Conservation (phyloP, 2,888 invertebrate genomes). For the Synergus japonicus region DNA sequence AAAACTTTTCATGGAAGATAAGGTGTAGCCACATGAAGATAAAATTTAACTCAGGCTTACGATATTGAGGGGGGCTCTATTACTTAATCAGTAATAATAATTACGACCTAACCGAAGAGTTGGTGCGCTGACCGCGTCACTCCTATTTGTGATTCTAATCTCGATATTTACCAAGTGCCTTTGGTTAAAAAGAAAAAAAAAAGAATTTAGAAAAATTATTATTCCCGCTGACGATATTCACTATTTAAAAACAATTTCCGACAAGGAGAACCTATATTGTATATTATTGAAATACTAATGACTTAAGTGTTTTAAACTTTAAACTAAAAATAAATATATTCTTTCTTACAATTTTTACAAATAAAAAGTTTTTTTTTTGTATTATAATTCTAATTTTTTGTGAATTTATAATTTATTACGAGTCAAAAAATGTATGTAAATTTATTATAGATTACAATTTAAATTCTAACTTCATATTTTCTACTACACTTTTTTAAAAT, state of each 20-base stretch:
- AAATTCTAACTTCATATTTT: no score
- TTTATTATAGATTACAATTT: no score
- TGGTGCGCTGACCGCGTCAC: constrained; percentile 33
- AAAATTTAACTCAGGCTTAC: not conserved
- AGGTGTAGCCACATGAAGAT: not conserved
- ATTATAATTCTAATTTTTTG: not conserved
- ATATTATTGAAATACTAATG: not conserved
- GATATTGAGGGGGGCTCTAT: not conserved
- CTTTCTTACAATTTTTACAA: not conserved
- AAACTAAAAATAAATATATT: not conserved
- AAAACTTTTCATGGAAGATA: no score
- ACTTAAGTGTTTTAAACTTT: not conserved
- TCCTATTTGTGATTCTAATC: constrained; percentile 33
- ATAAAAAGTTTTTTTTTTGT: not conserved
- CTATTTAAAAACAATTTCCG: not conserved
- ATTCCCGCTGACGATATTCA: not conserved
- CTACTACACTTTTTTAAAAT: not conserved
- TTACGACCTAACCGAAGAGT: not conserved
- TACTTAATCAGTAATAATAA: constrained; percentile 22
- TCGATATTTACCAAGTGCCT: constrained; percentile 21
- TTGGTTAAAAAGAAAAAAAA: not conserved
- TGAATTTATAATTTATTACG: no score
- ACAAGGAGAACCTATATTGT: not conserved
- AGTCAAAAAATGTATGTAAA: no score
- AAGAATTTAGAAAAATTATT: constrained; percentile 1